Percentiles rank a stretch among this genome's conserved stretches.
phyloP scores from a whole-genome alignment of 2,797 vertebrate species.

The Schizopygopsis pylzovi region DNA sequence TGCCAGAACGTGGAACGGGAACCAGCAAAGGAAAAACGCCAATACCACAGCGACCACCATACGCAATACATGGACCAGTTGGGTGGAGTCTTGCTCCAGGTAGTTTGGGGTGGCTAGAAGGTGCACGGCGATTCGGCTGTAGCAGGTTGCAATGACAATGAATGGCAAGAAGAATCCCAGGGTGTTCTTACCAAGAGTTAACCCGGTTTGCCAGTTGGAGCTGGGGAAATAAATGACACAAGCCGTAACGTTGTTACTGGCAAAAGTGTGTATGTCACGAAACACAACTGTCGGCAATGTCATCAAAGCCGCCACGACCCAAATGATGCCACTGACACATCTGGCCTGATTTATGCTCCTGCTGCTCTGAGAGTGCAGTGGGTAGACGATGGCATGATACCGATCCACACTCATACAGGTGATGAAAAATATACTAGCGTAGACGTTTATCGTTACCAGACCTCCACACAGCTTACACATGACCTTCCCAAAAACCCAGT shows the following conservation, averaged over 20 bases:
- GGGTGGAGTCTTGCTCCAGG: constrained; percentile 46
- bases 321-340: constrained; percentile 62
- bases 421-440: constrained; percentile 75
- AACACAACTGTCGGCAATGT: constrained; percentile 70
- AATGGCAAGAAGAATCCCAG: constrained; percentile 73
- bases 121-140: constrained; percentile 71
- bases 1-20: constrained; percentile 75
- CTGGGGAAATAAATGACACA: constrained; percentile 71
- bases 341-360: constrained; percentile 59
- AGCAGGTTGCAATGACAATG: constrained; percentile 69
- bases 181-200: constrained; percentile 73
- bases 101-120: constrained; percentile 59
- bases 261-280: constrained; percentile 59
- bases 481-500: constrained; percentile 73
- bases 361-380: constrained; percentile 60
- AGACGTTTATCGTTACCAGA: constrained; percentile 70
- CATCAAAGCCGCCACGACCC: constrained; percentile 64
- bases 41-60: constrained; percentile 70
- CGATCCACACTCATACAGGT: constrained; percentile 71
- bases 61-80: constrained; percentile 59
- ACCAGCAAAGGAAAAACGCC: constrained; percentile 77
- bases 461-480: constrained; percentile 73
- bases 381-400: constrained; percentile 71
- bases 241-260: constrained; percentile 50
- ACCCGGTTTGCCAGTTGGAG: constrained; percentile 63